A percentile compares a stretch with the other conserved stretches of the same genome.
These are phyloP conservation scores for Epizoanthus fatuus DNA, from an alignment of 92 coral and sea anemone species.

Conservation along the genomic window DNA sequence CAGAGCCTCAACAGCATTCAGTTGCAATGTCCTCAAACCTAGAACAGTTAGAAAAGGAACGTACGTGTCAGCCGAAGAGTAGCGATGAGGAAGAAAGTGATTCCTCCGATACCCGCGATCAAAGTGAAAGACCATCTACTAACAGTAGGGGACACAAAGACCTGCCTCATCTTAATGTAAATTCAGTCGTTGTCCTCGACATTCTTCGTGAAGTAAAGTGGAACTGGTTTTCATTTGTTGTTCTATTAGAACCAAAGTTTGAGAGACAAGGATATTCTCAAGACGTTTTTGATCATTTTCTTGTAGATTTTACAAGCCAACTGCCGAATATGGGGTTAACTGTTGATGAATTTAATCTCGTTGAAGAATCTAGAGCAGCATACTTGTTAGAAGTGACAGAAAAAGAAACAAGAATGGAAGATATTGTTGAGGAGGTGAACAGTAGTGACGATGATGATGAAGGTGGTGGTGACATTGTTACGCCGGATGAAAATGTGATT, in stretches of 20 bases:
- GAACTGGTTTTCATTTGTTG: slow-evolving; percentile 65
- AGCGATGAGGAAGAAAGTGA: no score
- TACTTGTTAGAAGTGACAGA: slow-evolving; percentile 46
- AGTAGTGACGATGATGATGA: slow-evolving; percentile 38
- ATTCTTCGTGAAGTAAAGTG: slow-evolving; percentile 50
- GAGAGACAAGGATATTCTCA: slow-evolving; percentile 17
- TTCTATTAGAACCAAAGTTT: slow-evolving; percentile 19
- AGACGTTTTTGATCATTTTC: slow-evolving; percentile 29
- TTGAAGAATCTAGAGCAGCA: slow-evolving; percentile 61
- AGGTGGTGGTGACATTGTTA: slow-evolving; percentile 25
- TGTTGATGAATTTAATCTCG: slow-evolving; percentile 43
- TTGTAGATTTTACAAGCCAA: slow-evolving; percentile 39
- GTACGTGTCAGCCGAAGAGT: no score
- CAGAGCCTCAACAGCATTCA: neutral
- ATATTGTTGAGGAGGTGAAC: slow-evolving; percentile 47
- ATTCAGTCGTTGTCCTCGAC: slow-evolving; percentile 13
- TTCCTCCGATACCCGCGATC: no score
- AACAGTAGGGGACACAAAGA: slow-evolving; percentile 16
- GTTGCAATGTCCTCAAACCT: no score
- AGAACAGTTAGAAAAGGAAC: slow-evolving; percentile 11
- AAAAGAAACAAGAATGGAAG: slow-evolving; percentile 37
- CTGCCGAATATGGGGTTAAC: slow-evolving; percentile 52
- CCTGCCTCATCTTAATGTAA: slow-evolving; percentile 9
- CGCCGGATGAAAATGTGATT: slow-evolving; percentile 29
- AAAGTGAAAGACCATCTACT: neutral